A percentile compares a stretch with the other conserved stretches of the same genome.
Evolutionary conservation across 1,140 invertebrate genomes (phyloP).

Genomic region (Drosophila funebris): DNA sequence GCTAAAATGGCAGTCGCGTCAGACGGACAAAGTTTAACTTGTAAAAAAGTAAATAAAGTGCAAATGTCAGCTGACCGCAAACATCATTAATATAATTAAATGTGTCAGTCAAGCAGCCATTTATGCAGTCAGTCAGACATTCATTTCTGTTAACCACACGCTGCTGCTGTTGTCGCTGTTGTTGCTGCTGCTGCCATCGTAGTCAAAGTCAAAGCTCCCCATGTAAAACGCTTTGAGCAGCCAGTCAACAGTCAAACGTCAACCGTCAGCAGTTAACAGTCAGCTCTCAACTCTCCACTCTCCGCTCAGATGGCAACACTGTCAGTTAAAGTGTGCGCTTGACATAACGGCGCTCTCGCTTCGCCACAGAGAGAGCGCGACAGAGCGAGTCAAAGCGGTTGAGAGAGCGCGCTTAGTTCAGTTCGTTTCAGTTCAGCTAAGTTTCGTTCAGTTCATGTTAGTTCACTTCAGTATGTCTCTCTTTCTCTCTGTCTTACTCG

Average conservation of each 20-base stretch:
- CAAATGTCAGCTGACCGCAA: conserved; percentile 83
- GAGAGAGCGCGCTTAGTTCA: conserved; percentile 8
- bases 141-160: conserved; percentile 75
- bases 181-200: conserved; percentile 9
- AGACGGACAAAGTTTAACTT: too few relatives aligned
- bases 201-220: conserved; percentile 9
- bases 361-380: not conserved
- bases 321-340: conserved; percentile 74
- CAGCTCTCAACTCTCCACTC: not conserved
- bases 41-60: conserved; percentile 69
- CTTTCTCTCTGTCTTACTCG: too few relatives aligned
- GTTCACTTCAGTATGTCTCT: not conserved
- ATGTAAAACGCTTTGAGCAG: conserved; percentile 20
- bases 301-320: conserved; percentile 31
- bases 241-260: conserved; percentile 8
- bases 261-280: conserved; percentile 17
- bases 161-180: conserved; percentile 13
- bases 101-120: conserved; percentile 81
- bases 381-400: too few relatives aligned
- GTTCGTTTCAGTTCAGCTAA: not conserved
- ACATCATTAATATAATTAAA: conserved; percentile 83
- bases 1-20: conserved; percentile 58
- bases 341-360: conserved; percentile 50
- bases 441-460: not conserved
- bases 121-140: conserved; percentile 70